Evolutionary conservation across 2,113 vertebrate species (phyloP).

Genomic region (Ursus arctos): DNA sequence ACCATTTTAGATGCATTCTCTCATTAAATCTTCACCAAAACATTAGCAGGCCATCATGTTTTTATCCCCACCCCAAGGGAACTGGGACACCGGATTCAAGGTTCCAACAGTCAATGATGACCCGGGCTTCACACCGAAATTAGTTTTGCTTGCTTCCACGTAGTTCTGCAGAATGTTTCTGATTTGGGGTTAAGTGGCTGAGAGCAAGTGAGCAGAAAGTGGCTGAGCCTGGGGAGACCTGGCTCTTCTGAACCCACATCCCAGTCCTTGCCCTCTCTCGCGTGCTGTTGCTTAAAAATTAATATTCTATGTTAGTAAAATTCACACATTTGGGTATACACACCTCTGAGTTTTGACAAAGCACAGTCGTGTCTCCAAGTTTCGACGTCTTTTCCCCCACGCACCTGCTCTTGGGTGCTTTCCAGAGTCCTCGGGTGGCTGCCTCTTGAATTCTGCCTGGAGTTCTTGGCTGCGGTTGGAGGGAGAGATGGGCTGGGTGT

Average conservation of each 20-base stretch:
- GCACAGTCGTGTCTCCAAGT: neutral
- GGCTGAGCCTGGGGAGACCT: neutral
- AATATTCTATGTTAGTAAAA: neutral
- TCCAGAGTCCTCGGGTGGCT: fast-evolving
- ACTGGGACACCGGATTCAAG: neutral
- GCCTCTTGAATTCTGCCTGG: neutral
- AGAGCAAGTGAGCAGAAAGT: neutral
- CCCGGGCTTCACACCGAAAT: neutral
- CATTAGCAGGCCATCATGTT: neutral
- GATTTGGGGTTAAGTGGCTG: neutral
- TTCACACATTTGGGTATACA: neutral
- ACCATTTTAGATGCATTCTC: neutral
- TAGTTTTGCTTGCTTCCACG: neutral
- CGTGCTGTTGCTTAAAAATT: neutral
- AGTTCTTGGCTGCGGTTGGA: neutral
- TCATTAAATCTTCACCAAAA: neutral
- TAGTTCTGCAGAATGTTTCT: neutral
- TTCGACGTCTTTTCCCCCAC: no score
- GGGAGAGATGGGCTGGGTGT: neutral
- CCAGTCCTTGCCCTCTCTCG: neutral
- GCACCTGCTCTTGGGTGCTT: neutral
- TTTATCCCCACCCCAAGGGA: neutral
- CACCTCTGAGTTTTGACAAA: neutral
- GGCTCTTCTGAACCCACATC: neutral
- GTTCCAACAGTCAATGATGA: neutral